These are phyloP conservation scores for Pachycephus smyrnensis DNA, from an alignment of 2,888 invertebrate species.

Conservation along the genomic window DNA sequence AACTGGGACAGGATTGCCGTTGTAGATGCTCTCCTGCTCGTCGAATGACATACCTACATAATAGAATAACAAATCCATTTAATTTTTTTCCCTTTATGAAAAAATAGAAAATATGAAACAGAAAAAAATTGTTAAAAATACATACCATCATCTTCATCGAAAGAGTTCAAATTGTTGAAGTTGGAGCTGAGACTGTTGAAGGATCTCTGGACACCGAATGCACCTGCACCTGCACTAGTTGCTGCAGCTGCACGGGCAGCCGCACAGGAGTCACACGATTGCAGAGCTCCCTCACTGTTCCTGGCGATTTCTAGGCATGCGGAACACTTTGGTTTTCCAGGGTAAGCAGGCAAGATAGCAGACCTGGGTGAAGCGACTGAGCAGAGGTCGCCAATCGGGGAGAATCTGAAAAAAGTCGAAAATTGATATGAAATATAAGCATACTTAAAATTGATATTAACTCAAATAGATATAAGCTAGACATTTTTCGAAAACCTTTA, in stretches of 20 bases:
- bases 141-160: conserved; percentile 10
- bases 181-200: conserved; percentile 12
- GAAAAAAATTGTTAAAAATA: neutral
- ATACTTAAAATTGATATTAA: neutral
- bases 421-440: neutral
- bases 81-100: neutral
- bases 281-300: neutral
- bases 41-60: conserved; percentile 26
- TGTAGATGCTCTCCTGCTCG: conserved; percentile 33
- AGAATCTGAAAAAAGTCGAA: conserved; percentile 6
- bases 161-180: conserved; percentile 3
- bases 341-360: conserved; percentile 43
- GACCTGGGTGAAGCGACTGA: conserved; percentile 7
- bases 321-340: conserved; percentile 35
- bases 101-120: neutral
- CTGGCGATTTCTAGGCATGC: conserved; percentile 1
- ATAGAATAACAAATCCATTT: neutral
- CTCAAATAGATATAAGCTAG: neutral
- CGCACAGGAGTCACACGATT: neutral
- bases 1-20: conserved; percentile 11
- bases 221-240: conserved; percentile 3
- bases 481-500: neutral
- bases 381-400: conserved; percentile 43
- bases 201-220: conserved; percentile 5
- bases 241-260: neutral